Evolutionary conservation across 2,888 invertebrate species (phyloP), one percentile per base, ranked within the genome.

Genomic region (Cecidostiba fungosa): DNA sequence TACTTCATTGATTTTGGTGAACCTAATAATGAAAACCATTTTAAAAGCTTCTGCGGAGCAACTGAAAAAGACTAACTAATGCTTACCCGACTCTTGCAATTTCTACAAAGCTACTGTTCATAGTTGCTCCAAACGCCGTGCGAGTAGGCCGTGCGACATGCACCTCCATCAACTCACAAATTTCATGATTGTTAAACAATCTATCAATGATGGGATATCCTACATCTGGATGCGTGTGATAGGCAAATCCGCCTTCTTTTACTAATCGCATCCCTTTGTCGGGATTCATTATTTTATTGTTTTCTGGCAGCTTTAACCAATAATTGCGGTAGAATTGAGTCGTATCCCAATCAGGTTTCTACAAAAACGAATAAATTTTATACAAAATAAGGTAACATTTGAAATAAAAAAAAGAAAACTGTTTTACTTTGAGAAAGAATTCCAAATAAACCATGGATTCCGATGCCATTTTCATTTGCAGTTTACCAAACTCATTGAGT

Each of bases 121-220:
- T 43, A 39, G 87, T 85, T 23, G 87, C 72, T 19, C 54, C 54
- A 54, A n/a, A 16, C 3, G 54, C n/a, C 4, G 16, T 19, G 54
- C 54, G 19, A 19, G 59, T 54, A 83, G 1, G 62, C 19, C 1
- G 88, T 86, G 50, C 69, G 73, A 92, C 69, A 85, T 92, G 91
- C 43, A 92, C 90, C 85, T 92, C 92, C 39, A 90, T 90, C 73
- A 92, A 86, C 70, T 89, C 90, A 76, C 92, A 92, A 36, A 92
- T 92, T 77, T 90, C 87, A 62, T 89, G 87, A 43, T 90, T 89
- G 4, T 89, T 89, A 83, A 92, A 92, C 39, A 88, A 89, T 36
- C 86, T 86, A 83, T 91, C 90, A 0, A 92, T 88, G 47, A 90
- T 88, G 0, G 92, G 92, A 82, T 92, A 92, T 3, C 89, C 89